Percentiles rank a stretch among this genome's conserved stretches.
Conservation (phyloP, 2,888 invertebrate genomes). For the Adela reaumurella region DNA sequence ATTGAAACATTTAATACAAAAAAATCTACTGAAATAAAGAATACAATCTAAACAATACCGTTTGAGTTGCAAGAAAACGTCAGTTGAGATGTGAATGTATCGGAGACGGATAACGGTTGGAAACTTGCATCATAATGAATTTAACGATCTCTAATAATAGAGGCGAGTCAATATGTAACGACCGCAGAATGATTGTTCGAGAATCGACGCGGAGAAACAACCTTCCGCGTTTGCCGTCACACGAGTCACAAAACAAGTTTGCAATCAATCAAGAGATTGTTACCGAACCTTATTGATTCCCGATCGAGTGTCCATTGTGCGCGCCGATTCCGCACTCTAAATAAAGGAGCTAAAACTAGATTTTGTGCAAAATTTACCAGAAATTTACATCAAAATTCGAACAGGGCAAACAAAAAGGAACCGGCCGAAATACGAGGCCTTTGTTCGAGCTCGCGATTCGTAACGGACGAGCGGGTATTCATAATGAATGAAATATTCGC, state of each 20-base stretch:
- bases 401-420: slow-evolving; percentile 36
- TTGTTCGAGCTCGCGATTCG: slow-evolving; percentile 51
- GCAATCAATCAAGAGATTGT: slow-evolving; percentile 55
- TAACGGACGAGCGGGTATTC: slow-evolving; percentile 46
- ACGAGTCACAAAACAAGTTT: slow-evolving; percentile 31
- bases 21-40: too few species aligned
- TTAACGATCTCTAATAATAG: not conserved
- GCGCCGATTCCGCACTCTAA: slow-evolving; percentile 21
- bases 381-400: slow-evolving; percentile 51
- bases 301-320: slow-evolving; percentile 30
- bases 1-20: too few species aligned
- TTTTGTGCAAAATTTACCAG: slow-evolving; percentile 38
- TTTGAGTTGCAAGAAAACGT: too few species aligned
- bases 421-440: slow-evolving; percentile 41
- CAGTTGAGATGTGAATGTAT: too few species aligned
- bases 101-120: not conserved
- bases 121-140: not conserved
- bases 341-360: slow-evolving; percentile 35
- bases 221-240: not conserved
- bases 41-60: too few species aligned
- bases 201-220: not conserved
- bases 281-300: slow-evolving; percentile 35
- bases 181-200: not conserved
- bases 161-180: not conserved
- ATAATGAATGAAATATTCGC: slow-evolving; percentile 54